Evolutionary conservation across 2,888 invertebrate species (phyloP).

Genomic region (Hypselothyrea guttata): DNA sequence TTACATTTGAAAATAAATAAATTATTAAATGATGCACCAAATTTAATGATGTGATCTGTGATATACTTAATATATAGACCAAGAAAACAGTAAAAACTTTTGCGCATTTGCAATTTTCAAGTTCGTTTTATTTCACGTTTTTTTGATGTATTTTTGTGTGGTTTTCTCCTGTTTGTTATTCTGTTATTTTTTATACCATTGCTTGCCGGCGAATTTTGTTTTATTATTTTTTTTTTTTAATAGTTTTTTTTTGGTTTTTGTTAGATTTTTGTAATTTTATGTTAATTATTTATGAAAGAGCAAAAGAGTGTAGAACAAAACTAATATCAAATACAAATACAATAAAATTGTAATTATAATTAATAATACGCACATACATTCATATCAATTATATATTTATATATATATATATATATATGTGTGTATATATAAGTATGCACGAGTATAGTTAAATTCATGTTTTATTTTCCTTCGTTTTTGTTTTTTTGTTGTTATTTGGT

Average conservation of each 20-base stretch:
- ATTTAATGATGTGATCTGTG: too few relatives aligned
- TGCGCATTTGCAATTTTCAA: too few relatives aligned
- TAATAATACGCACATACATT: slow-evolving; percentile 61
- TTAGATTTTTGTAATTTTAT: slow-evolving; percentile 51
- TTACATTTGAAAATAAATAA: too few relatives aligned
- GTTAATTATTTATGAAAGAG: slow-evolving; percentile 77
- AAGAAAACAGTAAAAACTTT: too few relatives aligned
- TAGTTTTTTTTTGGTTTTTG: slow-evolving; percentile 40
- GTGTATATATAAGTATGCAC: slow-evolving; percentile 2
- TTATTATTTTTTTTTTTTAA: slow-evolving; percentile 49
- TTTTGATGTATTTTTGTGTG: slow-evolving; percentile 26
- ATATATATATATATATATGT: slow-evolving; percentile 49
- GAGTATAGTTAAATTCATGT: slow-evolving; percentile 50
- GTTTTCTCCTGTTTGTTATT: slow-evolving; percentile 22
- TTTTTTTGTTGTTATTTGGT: slow-evolving; percentile 13
- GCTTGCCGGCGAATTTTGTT: slow-evolving; percentile 61
- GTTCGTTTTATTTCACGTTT: slow-evolving; percentile 51
- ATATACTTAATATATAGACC: too few relatives aligned
- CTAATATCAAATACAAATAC: slow-evolving; percentile 80
- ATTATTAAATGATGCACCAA: too few relatives aligned
- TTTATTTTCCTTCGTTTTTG: slow-evolving; percentile 10
- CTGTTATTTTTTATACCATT: slow-evolving; percentile 59
- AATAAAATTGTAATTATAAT: slow-evolving; percentile 65
- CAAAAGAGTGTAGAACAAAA: slow-evolving; percentile 80
- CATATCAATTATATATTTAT: slow-evolving; percentile 57